Conservation (phyloP, 2,888 invertebrate genomes). For the Coecobrya sp. region DNA sequence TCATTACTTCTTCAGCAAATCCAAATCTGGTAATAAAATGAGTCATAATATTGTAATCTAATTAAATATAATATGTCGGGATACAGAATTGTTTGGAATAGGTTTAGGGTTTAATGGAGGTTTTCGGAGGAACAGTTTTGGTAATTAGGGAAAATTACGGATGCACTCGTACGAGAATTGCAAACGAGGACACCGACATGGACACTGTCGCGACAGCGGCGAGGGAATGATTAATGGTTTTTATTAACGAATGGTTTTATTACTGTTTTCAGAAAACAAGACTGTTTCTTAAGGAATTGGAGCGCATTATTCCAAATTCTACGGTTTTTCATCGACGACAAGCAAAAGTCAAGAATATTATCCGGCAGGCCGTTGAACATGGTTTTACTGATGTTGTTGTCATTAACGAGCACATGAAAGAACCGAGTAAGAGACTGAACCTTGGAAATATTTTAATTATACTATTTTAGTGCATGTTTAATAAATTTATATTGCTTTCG, state of each 20-base stretch:
- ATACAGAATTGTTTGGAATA: too few relatives aligned
- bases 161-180: too few relatives aligned
- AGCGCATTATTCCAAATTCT: slow-evolving; percentile 97
- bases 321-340: slow-evolving; percentile 95
- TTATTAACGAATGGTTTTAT: slow-evolving; percentile 24
- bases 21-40: slow-evolving; percentile 90
- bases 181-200: too few relatives aligned
- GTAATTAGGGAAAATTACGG: too few relatives aligned
- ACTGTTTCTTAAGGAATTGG: slow-evolving; percentile 97
- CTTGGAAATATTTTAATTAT: too few relatives aligned
- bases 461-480: too few relatives aligned
- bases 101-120: too few relatives aligned
- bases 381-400: slow-evolving; percentile 96
- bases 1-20: slow-evolving; percentile 98
- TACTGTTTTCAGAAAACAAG: slow-evolving; percentile 91
- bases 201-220: too few relatives aligned
- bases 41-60: neutral
- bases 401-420: slow-evolving; percentile 97
- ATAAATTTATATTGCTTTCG: too few relatives aligned
- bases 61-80: neutral
- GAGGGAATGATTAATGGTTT: too few relatives aligned
- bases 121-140: too few relatives aligned
- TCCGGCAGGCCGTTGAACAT: slow-evolving; percentile 93
- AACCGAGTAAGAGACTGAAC: slow-evolving; percentile 92
- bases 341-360: slow-evolving; percentile 97